Conservation (phyloP, 2,888 invertebrate species). For the Athetis lepigone region DNA sequence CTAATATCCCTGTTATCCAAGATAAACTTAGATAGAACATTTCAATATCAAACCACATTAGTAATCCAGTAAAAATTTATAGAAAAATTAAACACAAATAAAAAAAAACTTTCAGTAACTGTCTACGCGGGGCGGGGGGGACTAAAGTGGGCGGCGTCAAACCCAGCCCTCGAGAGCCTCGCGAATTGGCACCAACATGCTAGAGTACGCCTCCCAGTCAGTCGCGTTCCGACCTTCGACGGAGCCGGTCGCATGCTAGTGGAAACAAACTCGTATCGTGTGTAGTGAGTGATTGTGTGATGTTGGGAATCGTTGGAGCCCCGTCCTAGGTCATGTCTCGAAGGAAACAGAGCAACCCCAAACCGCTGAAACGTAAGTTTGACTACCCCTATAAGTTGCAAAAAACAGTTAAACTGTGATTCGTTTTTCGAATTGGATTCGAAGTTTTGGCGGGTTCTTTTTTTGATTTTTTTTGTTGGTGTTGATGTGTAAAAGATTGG, state of each 20-base stretch:
- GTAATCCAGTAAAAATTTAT: too few relatives aligned
- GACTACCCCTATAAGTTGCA: not conserved
- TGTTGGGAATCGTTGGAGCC: slow-evolving; percentile 79
- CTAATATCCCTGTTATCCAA: too few relatives aligned
- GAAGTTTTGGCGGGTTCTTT: slow-evolving; percentile 38
- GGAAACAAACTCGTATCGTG: slow-evolving; percentile 66
- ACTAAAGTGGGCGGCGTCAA: slow-evolving; percentile 74
- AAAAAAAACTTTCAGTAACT: slow-evolving; percentile 43
- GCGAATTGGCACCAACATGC: slow-evolving; percentile 73
- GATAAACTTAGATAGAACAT: too few relatives aligned
- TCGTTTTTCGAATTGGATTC: slow-evolving; percentile 2
- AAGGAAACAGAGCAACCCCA: slow-evolving; percentile 98
- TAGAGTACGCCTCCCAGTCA: slow-evolving; percentile 71
- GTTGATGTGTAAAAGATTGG: not conserved
- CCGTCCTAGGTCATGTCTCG: slow-evolving; percentile 94
- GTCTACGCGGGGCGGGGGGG: slow-evolving; percentile 67
- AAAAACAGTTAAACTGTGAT: not conserved
- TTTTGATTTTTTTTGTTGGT: slow-evolving; percentile 31
- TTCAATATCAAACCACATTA: too few relatives aligned
- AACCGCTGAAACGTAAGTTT: slow-evolving; percentile 97
- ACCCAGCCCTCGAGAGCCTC: slow-evolving; percentile 68
- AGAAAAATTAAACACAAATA: not conserved
- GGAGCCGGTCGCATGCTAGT: slow-evolving; percentile 68
- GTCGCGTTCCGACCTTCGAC: slow-evolving; percentile 75
- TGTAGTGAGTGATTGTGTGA: slow-evolving; percentile 78